Evolutionary conservation across 1,140 invertebrate genomes (phyloP), one percentile per base, ranked within the genome.

Genomic region (Mizuhopecten yessoensis): DNA sequence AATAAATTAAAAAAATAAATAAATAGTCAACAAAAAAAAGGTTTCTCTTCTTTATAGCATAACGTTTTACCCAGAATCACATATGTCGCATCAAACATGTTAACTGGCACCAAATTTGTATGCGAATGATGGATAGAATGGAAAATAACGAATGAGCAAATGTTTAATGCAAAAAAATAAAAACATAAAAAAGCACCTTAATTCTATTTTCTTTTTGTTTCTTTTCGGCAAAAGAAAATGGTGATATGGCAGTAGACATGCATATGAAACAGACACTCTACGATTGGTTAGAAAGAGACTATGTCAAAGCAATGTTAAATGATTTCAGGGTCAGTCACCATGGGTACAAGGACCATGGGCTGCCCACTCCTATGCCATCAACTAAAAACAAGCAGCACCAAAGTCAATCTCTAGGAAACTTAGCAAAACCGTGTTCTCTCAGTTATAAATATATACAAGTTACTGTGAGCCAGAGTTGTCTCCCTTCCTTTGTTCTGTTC

Each of bases 41-140:
- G 57, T 75, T 75, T 75, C 57, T 75, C 57, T 75, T 75, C 5
- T 29, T 75, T 75, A 75, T 29, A 75, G 57, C 57, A 75, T 29
- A 5, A 75, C n/a, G n/a, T 29, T 75, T 75, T 29, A 2, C 17
- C 57, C 29, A 29, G n/a, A 75, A 75, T 75, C 57, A 29, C 57
- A 29, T 75, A 75, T n/a, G 57, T n/a, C n/a, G 57, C 57, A 29
- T 75, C 57, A 75, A 75, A 75, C 57, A 75, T 29, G n/a, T 75
- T 29, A 75, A 75, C 57, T 75, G 57, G 57, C 57, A 75, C 57
- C 57, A 75, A 75, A 75, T 75, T 75, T 75, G 57, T 75, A 75
- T 29, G 23, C n/a, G 57, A 29, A 75, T 75, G 57, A 75, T 75
- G 57, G 7, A n/a, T n/a, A n/a, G n/a, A 75, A 75, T 75, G 57